Conservation (phyloP, 2,888 invertebrate species). For the Xestia xanthographa region DNA sequence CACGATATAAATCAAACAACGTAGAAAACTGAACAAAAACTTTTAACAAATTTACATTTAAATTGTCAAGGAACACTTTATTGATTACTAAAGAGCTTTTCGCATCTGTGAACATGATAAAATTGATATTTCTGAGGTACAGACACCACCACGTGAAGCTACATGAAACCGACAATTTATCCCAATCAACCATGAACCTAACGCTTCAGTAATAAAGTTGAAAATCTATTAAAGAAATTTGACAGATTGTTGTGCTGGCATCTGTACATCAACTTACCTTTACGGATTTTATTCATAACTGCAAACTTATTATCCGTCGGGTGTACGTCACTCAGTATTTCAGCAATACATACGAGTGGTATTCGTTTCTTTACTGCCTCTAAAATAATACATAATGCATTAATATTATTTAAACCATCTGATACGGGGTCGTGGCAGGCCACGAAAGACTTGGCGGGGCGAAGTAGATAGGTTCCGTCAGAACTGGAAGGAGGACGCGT, state of each 20-base stretch:
- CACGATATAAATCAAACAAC: too few species aligned
- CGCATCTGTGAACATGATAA: background rate
- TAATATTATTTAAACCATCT: background rate
- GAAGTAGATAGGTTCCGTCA: too few species aligned
- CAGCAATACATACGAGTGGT: conserved; percentile 14
- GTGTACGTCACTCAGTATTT: conserved; percentile 10
- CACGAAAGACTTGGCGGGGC: too few species aligned
- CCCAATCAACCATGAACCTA: too few species aligned
- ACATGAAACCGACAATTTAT: too few species aligned
- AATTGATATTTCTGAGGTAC: background rate
- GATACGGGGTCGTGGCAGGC: background rate
- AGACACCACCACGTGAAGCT: too few species aligned
- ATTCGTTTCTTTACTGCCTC: conserved; percentile 32
- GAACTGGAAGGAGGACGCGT: too few species aligned
- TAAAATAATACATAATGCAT: conserved; percentile 16
- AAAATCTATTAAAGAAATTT: too few species aligned
- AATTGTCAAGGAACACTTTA: background rate
- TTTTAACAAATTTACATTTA: background rate
- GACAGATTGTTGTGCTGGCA: too few species aligned
- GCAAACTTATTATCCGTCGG: conserved; percentile 16
- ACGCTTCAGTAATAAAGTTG: too few species aligned
- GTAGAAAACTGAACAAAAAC: background rate
- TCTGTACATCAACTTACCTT: conserved; percentile 18
- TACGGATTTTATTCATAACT: conserved; percentile 18
- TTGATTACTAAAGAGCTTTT: background rate